Evolutionary conservation across 2,113 vertebrate species (phyloP), one percentile per base, ranked within the genome.

Genomic region (Chascanopsetta lugubris): DNA sequence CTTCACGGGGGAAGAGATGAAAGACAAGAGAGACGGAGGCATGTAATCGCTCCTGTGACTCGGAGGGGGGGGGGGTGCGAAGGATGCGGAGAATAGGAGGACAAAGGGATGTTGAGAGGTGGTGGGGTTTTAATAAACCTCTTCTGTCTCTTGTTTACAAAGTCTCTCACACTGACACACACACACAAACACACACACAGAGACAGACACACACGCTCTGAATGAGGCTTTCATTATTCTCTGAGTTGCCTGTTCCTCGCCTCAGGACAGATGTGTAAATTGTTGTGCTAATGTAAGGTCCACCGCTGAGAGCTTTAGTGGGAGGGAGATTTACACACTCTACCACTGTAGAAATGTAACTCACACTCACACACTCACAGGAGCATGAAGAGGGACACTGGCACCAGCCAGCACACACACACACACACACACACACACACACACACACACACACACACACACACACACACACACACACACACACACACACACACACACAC

Each of bases 261-360:
- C 88, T 88, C 84, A 51, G 87, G 88, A 89, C 88, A 92, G 80
- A 92, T 87, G 91, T 88, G 90, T 90, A 93, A 93, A 92, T 88
- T 91, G 88, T 90, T 88, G 86, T 86, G 84, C 85, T 88, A 90
- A 90, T 89, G 87, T 82, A 80, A 75, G 78, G 74, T 80, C 69
- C 71, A 70, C 76, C 67, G 78, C 74, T 48, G 69, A 66, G 68
- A 61, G 64, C 59, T 86, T 89, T 74, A 75, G 56, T 69, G 56
- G 42, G 20, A 69, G 55, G 72, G 74, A 79, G 82, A 89, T 88
- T 88, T 91, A 91, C 76, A 79, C 85, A 86, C 87, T 88, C 79
- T 46, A 63, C 69, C 77, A 84, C 84, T 85, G 79, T 82, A 83
- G 76, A 87, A 81, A 88, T 81, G 90, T 86, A 86, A 91, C 74